Base-by-base conservation (phyloP, 1,140 invertebrate species). In the Hycleus cichorii region DNA sequence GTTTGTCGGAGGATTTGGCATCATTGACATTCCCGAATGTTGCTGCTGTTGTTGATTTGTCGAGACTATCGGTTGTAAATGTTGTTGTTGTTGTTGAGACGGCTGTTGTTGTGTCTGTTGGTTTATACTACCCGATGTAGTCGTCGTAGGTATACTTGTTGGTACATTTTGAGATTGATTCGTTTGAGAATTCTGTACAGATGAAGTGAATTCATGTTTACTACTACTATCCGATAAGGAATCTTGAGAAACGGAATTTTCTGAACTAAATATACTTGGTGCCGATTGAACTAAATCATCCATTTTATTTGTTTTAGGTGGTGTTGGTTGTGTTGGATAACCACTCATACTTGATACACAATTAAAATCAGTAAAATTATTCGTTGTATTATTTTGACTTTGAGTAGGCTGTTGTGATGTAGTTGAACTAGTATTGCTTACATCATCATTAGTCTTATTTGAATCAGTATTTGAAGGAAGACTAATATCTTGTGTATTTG, bases 261-360 rank as follows among this genome's bases (percentile, higher is more conserved):
- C 70, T 61, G 69, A 68, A 63, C 63, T 68, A 53, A 64, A 71
- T 58, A 60, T 62, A 8, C 60, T 70, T 65, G 49, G 54, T 49
- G 65, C 66, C 8, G 69, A 68, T 46, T 70, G 69, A 52, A 68
- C 64, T 39, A 74, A 49, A 66, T 74, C 72, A 44, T 74, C 72
- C 62, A 69, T 67, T 48, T 73, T 68, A 72, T 72, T 74, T 52
- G 70, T 68, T 56, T 77, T 70, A 43, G 70, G 59, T 53, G 66
- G 60, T 49, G 71, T 75, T 10, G 71, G 60, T 55, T 77, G 75
- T 49, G 45, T 69, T 65, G 69, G 67, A 58, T 72, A 75, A 42
- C 60, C 63, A 18, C 70, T 66, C 59, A 70, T 68, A 49, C 67
- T 71, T 5, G 70, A 67, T 8, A 70, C 69, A 44, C 67, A 67